phyloP scores from a whole-genome alignment of 1,140 invertebrate species.

The Habropoda laboriosa region DNA sequence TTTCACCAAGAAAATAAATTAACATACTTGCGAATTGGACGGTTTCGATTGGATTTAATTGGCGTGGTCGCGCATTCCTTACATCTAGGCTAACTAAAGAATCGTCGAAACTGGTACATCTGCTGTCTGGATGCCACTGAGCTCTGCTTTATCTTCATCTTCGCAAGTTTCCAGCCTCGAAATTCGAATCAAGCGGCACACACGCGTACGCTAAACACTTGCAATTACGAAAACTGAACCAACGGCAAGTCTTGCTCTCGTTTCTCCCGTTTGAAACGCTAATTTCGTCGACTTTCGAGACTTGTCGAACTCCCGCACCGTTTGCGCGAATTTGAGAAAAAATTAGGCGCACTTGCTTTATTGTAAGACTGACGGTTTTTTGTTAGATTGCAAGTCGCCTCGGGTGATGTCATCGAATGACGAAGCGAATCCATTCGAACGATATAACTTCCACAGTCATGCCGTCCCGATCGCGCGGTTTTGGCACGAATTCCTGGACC shows the following conservation, averaged over 20 bases:
- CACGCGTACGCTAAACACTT: neutral
- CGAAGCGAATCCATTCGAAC: constrained; percentile 30
- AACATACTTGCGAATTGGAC: constrained; percentile 29
- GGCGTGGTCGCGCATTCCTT: constrained; percentile 38
- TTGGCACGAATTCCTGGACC: constrained; percentile 55
- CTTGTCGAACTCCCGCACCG: too few relatives aligned
- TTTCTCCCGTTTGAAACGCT: neutral
- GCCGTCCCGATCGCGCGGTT: constrained; percentile 35
- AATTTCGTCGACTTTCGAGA: neutral
- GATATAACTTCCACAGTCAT: constrained; percentile 15
- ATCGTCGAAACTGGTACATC: neutral
- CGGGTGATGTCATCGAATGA: constrained; percentile 57
- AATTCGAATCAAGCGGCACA: constrained; percentile 2
- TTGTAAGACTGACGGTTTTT: constrained; percentile 2
- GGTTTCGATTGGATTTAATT: constrained; percentile 62
- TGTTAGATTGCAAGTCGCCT: neutral
- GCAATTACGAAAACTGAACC: neutral
- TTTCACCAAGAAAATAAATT: constrained; percentile 20
- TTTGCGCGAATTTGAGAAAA: neutral
- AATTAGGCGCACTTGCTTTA: neutral
- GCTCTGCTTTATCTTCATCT: neutral
- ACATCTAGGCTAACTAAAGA: constrained; percentile 29
- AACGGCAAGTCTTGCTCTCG: neutral
- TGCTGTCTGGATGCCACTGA: neutral
- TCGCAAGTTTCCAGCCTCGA: neutral